Evolutionary conservation across 1,140 invertebrate genomes (phyloP).

Genomic region (Drosophila eugracilis): DNA sequence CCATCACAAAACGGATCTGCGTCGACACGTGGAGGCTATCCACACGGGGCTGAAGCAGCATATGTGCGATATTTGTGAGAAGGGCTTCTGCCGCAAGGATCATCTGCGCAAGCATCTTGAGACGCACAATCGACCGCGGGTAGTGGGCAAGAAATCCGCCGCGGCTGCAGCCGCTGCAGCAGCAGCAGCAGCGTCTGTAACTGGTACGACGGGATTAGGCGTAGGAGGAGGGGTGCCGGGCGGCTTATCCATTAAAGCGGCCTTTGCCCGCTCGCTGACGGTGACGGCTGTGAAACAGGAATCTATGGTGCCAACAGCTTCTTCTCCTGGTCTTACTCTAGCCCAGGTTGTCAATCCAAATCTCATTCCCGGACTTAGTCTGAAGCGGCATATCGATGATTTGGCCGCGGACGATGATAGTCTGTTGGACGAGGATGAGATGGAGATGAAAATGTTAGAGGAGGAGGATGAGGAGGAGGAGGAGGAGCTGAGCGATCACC

Average conservation of each 20-base stretch:
- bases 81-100: conserved; percentile 97
- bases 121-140: conserved; percentile 89
- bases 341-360: neutral
- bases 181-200: conserved; percentile 10
- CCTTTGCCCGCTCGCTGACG: conserved; percentile 36
- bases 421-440: conserved; percentile 58
- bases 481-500: conserved; percentile 34
- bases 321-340: neutral
- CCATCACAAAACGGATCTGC: conserved; percentile 95
- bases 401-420: conserved; percentile 68
- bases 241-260: conserved; percentile 31
- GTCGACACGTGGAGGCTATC: conserved; percentile 92
- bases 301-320: neutral
- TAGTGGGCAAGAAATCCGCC: conserved; percentile 68
- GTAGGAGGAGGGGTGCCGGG: neutral
- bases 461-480: conserved; percentile 39
- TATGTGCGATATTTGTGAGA: conserved; percentile 92
- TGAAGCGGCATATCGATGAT: conserved; percentile 62
- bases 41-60: conserved; percentile 94
- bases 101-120: conserved; percentile 97
- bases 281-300: conserved; percentile 1
- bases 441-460: conserved; percentile 31
- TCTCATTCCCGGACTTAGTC: conserved; percentile 6
- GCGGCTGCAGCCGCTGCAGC: conserved; percentile 38
- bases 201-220: neutral